A percentile compares a stretch with the other conserved stretches of the same genome.
phyloP scores from a whole-genome alignment of 2,797 vertebrate species.

The Cryptoprocta ferox region DNA sequence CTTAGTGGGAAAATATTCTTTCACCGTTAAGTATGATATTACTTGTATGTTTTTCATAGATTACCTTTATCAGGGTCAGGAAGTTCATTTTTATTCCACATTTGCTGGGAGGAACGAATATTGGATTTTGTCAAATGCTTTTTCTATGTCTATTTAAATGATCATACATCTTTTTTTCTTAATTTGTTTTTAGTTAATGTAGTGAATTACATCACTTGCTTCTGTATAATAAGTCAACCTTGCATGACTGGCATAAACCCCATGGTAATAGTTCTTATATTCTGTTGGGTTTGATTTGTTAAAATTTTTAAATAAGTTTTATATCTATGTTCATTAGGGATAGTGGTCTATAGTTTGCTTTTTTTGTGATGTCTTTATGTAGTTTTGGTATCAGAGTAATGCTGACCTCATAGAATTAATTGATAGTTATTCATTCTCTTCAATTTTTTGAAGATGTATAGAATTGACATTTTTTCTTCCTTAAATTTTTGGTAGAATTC shows the following conservation, averaged over 20 bases:
- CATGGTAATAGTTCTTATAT: not conserved
- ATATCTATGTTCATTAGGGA: not conserved
- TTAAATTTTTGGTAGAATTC: not conserved
- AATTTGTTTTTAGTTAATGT: not conserved
- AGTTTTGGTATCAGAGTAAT: not conserved
- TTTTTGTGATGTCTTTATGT: not conserved
- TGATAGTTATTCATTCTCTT: not conserved
- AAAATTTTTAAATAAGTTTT: not conserved
- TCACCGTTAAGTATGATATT: not conserved
- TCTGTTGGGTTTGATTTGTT: not conserved
- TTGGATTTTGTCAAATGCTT: not conserved
- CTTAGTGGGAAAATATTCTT: not conserved
- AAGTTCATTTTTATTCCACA: not conserved
- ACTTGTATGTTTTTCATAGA: not conserved
- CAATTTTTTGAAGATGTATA: not conserved
- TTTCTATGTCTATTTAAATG: not conserved
- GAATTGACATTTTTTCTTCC: not conserved
- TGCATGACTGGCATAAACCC: not conserved
- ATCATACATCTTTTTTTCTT: not conserved
- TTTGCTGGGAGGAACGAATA: not conserved
- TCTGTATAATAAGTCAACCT: not conserved
- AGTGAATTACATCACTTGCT: not conserved
- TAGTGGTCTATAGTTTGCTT: not conserved
- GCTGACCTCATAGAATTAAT: not conserved
- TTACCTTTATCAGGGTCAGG: not conserved